phyloP scores from a whole-genome alignment of 2,113 vertebrate species.

The Chinchilla lanigera region DNA sequence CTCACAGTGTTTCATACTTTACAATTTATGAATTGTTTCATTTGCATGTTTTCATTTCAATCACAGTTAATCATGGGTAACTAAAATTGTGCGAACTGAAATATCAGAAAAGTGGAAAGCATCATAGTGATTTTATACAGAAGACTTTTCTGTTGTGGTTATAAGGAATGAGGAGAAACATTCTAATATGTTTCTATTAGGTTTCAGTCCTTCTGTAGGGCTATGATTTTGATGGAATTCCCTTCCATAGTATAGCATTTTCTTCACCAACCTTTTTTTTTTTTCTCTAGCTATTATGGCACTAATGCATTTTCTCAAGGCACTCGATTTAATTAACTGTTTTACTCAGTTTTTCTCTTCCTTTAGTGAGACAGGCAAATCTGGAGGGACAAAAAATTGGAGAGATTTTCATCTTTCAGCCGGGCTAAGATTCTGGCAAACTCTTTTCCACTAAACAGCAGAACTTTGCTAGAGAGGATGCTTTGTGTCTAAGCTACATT shows the following conservation, averaged over 20 bases:
- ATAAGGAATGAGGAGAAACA: not conserved
- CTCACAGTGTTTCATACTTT: not conserved
- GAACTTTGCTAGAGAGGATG: not conserved
- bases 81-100: not conserved
- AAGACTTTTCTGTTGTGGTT: not conserved
- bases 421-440: not conserved
- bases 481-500: too few relatives aligned
- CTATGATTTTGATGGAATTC: not conserved
- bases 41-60: not conserved
- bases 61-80: not conserved
- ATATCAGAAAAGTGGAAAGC: too few relatives aligned
- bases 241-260: not conserved
- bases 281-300: not conserved
- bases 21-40: not conserved
- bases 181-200: not conserved
- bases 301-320: not conserved
- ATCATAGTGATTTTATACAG: rapidly evolving
- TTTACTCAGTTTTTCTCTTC: not conserved
- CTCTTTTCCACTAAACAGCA: not conserved
- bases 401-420: not conserved
- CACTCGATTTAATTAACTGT: not conserved
- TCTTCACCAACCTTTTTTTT: rapidly evolving
- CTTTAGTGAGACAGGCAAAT: not conserved
- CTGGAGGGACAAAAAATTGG: not conserved
- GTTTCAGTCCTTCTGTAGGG: not conserved